Conservation (phyloP, 2,888 invertebrate species). For the Chirona hameri region DNA sequence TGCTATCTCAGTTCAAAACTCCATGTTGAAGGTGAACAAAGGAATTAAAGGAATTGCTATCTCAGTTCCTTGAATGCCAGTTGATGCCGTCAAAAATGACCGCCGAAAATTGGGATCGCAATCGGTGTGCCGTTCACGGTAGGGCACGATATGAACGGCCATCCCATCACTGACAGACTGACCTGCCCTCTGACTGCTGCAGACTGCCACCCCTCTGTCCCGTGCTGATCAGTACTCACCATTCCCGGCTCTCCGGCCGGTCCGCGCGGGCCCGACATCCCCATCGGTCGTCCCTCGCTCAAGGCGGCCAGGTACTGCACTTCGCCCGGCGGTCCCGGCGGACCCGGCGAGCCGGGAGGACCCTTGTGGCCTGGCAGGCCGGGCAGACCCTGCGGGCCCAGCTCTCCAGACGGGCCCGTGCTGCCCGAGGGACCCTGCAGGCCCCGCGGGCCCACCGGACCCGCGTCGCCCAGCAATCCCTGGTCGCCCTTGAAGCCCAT, state of each 20-base stretch:
- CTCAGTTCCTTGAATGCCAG: too few species aligned
- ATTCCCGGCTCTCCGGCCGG: constrained; percentile 10
- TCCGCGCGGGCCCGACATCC: not conserved
- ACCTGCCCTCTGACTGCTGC: too few species aligned
- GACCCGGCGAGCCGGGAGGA: not conserved
- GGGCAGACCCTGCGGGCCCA: constrained; percentile 25
- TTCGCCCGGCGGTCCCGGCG: not conserved
- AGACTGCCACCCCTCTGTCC: too few species aligned
- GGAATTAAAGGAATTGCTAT: too few species aligned
- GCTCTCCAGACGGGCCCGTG: not conserved
- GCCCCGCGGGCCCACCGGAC: not conserved
- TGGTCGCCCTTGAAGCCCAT: constrained; percentile 28
- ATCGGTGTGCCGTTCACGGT: too few species aligned
- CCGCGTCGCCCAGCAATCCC: not conserved
- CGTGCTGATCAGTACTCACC: not conserved
- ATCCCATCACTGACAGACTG: too few species aligned
- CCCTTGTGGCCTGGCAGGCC: constrained; percentile 26
- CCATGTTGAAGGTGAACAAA: too few species aligned
- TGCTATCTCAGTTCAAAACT: too few species aligned
- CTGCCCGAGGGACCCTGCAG: not conserved
- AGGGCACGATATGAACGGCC: too few species aligned
- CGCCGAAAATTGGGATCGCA: too few species aligned
- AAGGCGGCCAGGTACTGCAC: not conserved
- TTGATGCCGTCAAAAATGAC: too few species aligned
- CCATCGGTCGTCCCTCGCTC: not conserved